phyloP scores from a whole-genome alignment of 2,797 vertebrate species.

The Xiphorhynchus erythropygius region DNA sequence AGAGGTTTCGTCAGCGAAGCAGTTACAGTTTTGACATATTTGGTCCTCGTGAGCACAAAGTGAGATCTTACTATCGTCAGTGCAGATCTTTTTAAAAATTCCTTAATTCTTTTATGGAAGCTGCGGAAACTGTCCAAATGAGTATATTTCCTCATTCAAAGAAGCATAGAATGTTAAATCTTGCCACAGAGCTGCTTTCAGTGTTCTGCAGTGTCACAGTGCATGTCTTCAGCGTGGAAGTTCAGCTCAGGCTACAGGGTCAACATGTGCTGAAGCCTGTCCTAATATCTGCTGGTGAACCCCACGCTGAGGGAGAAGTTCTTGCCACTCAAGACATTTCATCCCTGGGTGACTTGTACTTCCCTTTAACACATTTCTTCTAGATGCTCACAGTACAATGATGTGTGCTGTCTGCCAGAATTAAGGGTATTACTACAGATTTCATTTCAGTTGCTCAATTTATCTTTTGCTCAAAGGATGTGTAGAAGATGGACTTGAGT shows the following conservation, averaged over 20 bases:
- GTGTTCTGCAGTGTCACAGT: background rate
- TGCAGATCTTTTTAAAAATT: background rate
- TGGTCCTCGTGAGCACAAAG: background rate
- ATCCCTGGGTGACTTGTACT: background rate
- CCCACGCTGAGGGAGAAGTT: background rate
- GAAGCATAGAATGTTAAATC: background rate
- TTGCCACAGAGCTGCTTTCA: background rate
- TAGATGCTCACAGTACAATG: rapidly evolving
- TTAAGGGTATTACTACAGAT: background rate
- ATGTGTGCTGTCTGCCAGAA: background rate
- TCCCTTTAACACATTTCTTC: background rate
- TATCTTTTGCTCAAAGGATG: background rate
- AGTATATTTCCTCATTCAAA: background rate
- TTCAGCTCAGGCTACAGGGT: background rate
- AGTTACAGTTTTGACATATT: background rate
- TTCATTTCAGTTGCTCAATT: background rate
- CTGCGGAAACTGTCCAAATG: background rate
- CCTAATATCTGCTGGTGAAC: background rate
- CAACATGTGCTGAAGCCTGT: rapidly evolving
- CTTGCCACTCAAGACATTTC: background rate
- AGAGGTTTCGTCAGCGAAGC: background rate
- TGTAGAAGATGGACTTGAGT: background rate
- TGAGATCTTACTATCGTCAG: background rate
- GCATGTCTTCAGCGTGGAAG: rapidly evolving
- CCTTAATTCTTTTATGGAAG: background rate